A percentile compares a stretch with the other conserved stretches of the same genome.
Evolutionary conservation across 2,113 vertebrate species (phyloP).

Genomic region (Heptranchias perlo): DNA sequence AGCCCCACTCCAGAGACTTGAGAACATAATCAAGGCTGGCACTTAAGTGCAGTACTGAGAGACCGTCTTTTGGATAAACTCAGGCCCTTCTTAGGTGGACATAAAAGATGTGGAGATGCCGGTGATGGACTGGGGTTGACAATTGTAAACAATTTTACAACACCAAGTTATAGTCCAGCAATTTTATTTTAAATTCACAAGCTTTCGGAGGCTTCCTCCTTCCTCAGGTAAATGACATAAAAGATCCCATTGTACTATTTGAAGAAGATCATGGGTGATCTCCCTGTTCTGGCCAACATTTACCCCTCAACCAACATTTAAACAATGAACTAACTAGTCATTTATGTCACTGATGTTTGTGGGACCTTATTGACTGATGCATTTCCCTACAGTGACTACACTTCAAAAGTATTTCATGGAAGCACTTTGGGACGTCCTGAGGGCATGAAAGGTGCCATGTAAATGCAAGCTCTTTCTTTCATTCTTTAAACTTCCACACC

Average conservation of each 20-base stretch:
- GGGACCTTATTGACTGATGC: background rate
- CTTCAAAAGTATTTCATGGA: background rate
- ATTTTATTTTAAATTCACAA: too few relatives aligned
- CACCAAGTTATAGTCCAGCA: too few relatives aligned
- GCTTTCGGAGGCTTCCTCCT: too few relatives aligned
- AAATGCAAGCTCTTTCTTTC: background rate
- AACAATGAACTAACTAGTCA: background rate
- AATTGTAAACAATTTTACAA: too few relatives aligned
- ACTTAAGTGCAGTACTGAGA: background rate
- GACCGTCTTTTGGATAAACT: background rate
- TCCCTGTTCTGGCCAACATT: too few relatives aligned
- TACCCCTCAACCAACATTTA: background rate
- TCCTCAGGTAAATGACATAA: too few relatives aligned
- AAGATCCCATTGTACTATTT: background rate
- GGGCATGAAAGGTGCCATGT: background rate
- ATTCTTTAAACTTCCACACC: background rate
- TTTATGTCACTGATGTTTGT: background rate
- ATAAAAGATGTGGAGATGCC: too few relatives aligned
- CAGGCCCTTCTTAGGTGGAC: background rate
- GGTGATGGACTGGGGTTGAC: too few relatives aligned
- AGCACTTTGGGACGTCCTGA: background rate
- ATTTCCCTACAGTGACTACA: background rate
- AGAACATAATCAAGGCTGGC: background rate
- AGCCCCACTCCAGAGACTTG: background rate
- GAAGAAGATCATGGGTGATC: too few relatives aligned